These are phyloP conservation scores for Poecilus cupreus DNA, from an alignment of 2,888 invertebrate species.

Conservation along the genomic window DNA sequence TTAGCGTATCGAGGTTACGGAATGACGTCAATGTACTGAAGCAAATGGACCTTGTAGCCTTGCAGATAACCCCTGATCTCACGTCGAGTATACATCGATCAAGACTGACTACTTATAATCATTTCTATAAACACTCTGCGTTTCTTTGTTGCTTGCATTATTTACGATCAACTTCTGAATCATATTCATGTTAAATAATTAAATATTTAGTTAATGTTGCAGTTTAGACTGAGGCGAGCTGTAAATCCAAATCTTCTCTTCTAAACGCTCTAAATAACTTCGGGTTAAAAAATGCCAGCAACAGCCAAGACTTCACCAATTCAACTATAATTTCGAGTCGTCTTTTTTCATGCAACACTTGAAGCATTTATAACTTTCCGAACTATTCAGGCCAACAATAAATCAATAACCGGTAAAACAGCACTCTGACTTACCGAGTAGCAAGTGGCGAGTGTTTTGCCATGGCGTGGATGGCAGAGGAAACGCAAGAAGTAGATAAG, in stretches of 20 bases:
- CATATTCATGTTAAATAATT: too few species aligned
- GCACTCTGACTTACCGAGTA: conserved; percentile 13
- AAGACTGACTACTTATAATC: conserved; percentile 3
- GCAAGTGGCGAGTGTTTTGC: conserved; percentile 27
- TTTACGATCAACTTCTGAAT: too few species aligned
- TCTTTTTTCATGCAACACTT: conserved; percentile 18
- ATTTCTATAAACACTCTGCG: neutral
- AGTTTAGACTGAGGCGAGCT: too few species aligned
- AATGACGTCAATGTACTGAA: conserved; percentile 64
- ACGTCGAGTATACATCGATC: conserved; percentile 29
- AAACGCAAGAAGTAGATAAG: conserved; percentile 16
- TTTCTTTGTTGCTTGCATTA: conserved; percentile 14
- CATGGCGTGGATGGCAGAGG: neutral
- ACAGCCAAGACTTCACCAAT: neutral
- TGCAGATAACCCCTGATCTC: conserved; percentile 64
- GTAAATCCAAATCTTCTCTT: neutral
- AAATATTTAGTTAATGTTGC: too few species aligned
- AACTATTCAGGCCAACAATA: conserved; percentile 40
- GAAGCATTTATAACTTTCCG: conserved; percentile 35
- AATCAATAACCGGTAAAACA: conserved; percentile 48
- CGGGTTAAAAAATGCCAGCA: neutral
- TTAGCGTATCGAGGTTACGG: conserved; percentile 61
- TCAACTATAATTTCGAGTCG: neutral
- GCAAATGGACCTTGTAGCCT: conserved; percentile 63
- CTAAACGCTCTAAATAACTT: too few species aligned